Evolutionary conservation across 1,140 invertebrate species (phyloP), one percentile per base, ranked within the genome.

Genomic region (Eueides isabella): DNA sequence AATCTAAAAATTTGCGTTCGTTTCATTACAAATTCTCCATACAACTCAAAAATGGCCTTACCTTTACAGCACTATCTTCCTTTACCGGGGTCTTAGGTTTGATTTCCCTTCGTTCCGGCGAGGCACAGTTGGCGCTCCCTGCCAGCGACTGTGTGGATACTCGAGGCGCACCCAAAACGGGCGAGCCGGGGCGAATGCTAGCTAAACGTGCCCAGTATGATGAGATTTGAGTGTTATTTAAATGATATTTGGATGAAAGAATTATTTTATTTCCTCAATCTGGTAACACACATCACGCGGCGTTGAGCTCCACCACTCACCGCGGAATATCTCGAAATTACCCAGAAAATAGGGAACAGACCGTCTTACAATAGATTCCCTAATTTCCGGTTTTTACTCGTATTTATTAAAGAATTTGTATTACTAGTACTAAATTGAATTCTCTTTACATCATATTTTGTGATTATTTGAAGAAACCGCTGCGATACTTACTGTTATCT

Each of bases 161-260:
- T 26, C 73, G 84, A 41, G 48, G 28, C 23, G 76, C 64, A 30
- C 72, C 78, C 64, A 84, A 65, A 23, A 79, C 73, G 23, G 89
- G 88, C 44, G 90, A 90, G 30, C 86, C 89, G 44, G 90, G 87
- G 26, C 88, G 82, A 31, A 77, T 83, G 66, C 75, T 77, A 72
- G 89, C 90, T 92, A 83, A 63, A 30, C 44, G 61, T 12, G 63
- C 33, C 31, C 23, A 19, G 55, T 48, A n/a, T 11, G 48, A 35
- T 68, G 44, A 48, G 55, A 4, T 23, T 33, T 44, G n/a, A 11
- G 66, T 11, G 41, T 66, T 66, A 67, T 55, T 33, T 31, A 26
- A 48, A 31, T 69, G 35, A 33, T 12, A 62, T 16, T 30, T 62
- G 14, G 19, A 11, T 12, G 61, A 29, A 61, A 14, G 4, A 16